Evolutionary conservation across 1,140 invertebrate genomes (phyloP), one percentile per base, ranked within the genome.

Genomic region (Agrilus planipennis): DNA sequence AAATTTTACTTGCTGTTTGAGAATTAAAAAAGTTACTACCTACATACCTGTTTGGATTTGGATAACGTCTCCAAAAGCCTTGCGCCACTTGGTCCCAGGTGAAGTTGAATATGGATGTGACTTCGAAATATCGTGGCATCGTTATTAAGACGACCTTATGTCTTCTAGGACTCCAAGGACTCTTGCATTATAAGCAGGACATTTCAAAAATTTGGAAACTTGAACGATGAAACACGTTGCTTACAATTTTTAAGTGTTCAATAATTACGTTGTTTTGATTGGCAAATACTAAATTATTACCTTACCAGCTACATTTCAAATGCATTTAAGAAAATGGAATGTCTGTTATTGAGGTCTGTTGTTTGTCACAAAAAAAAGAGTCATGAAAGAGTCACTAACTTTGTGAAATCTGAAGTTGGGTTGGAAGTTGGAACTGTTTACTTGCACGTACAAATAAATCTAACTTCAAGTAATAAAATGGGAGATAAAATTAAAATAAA

Each of bases 11-110:
- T 16, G 34, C 22, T 40, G 2, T 34, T 4, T 6, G 9, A 9
- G 6, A 46, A 30, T 11, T 20, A 45, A 29, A 47, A 31, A n/a
- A n/a, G n/a, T n/a, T n/a, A n/a, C n/a, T 20, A 32, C 39, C 22
- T 40, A 51, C 46, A 53, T 69, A 87, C 87, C 86, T 91, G 55
- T 86, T 79, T 12, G 89, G 89, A 69, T 95, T 95, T 0, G 90
- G 90, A 65, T 94, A 95, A 52, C 85, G 72, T 44, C 78, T 77
- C 89, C 89, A 94, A 61, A 89, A 90, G 16, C 79, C 89, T 57
- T 77, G 75, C 25, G 81, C 86, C 9, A 95, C 86, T 68, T 93
- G 86, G 45, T 83, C 85, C 89, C 89, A 94, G 42, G 70, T 78
- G 55, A 81, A 93, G 53, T 88, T 80, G 60, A 90, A 90, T 23